Evolutionary conservation across 2,113 vertebrate species (phyloP), one percentile per base, ranked within the genome.

Genomic region (Pica pica): DNA sequence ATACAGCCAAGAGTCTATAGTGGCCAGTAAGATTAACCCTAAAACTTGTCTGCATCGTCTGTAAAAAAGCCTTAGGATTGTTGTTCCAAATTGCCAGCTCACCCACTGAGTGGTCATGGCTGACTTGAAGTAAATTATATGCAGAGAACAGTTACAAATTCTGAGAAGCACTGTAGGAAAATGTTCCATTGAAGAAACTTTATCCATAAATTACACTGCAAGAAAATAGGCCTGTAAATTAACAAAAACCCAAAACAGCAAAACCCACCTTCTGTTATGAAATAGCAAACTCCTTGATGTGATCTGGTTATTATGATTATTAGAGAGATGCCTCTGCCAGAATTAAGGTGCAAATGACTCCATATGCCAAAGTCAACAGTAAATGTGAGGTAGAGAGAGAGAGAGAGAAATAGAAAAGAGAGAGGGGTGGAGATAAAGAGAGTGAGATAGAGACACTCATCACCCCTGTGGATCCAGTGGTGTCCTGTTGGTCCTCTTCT

Each of bases 291-390:
- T 52, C 44, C 35, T 76, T 49, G 26, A 21, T 42, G 30, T 26
- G 30, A 49, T 65, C 20, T 67, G 35, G 50, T 31, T 50, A 50
- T 50, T 42, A 26, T 17, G 20, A 49, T n/a, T 75, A 39, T 65
- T 50, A 49, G 52, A 56, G 41, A 59, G 16, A 42, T 50, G 52
- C 13, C 16, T 59, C 31, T 31, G 11, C 52, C 31, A 17, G 37
- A 67, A 67, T 59, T 76, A 86, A 35, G 17, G 17, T 35, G 9
- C 31, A 75, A 67, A 67, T 67, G 8, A 65, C 42, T 41, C 24
- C 10, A 7, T 20, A 26, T 42, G 44, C 26, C 0, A 0, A 49
- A 57, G 20, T 50, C 44, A 30, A 42, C 35, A 35, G 35, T 35
- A 67, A 35, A 35, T 26, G 35, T 42, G 44, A 76, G 31, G 10